Conservation (phyloP, 1,140 invertebrate species). For the Drosophila jambulina region DNA sequence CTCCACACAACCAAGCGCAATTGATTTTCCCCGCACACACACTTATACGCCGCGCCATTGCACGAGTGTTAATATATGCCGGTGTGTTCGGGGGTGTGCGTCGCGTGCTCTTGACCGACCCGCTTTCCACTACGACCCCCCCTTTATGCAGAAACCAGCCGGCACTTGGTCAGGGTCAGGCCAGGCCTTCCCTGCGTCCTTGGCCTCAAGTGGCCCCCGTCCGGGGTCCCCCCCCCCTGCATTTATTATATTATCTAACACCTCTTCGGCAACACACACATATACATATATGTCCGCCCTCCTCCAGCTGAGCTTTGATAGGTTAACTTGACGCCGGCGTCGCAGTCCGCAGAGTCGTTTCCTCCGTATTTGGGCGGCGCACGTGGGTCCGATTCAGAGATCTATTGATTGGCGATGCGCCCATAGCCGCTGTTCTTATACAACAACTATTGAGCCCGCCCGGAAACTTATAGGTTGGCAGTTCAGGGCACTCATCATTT, state of each 20-base stretch:
- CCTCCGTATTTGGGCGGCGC: constrained; percentile 8
- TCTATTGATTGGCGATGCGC: constrained; percentile 29
- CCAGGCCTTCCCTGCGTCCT: constrained; percentile 17
- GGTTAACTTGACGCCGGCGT: constrained; percentile 15
- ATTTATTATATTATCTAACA: constrained; percentile 43
- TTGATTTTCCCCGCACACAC: constrained; percentile 64
- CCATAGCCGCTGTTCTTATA: constrained; percentile 16
- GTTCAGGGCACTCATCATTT: not conserved
- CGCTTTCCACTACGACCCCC: constrained; percentile 11
- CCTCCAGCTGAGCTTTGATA: constrained; percentile 33
- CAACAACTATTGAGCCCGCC: constrained; percentile 1
- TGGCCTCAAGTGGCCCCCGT: constrained; percentile 36
- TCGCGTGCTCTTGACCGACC: constrained; percentile 59
- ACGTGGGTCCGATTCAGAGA: constrained; percentile 26
- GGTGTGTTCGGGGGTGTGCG: constrained; percentile 30
- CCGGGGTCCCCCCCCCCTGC: not conserved
- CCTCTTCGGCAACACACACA: constrained; percentile 11
- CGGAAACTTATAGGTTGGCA: not conserved
- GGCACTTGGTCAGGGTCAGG: constrained; percentile 49
- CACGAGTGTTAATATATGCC: constrained; percentile 5
- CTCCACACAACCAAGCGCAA: constrained; percentile 37
- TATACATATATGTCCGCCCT: not conserved
- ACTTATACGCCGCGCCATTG: not conserved
- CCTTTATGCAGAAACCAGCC: constrained; percentile 2
- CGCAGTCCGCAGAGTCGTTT: constrained; percentile 1